These are phyloP conservation scores for Nematolebias whitei DNA, from an alignment of 2,113 vertebrate genomes.

Conservation along the genomic window DNA sequence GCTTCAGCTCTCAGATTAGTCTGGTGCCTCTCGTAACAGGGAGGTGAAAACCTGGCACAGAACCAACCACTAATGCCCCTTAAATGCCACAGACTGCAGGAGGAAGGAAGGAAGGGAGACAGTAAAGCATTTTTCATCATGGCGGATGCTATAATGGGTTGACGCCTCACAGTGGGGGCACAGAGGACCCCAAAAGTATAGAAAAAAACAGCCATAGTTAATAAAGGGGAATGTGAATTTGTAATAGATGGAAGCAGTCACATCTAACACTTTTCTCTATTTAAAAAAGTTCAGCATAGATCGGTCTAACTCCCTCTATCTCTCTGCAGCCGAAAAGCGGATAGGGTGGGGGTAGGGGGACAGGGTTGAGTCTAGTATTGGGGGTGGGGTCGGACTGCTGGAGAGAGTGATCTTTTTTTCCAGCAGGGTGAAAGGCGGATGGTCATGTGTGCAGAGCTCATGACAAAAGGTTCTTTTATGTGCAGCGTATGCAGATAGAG, in stretches of 20 bases:
- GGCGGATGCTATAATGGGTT: constrained; percentile 59
- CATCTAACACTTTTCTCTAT: constrained; percentile 57
- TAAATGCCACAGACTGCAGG: constrained; percentile 72
- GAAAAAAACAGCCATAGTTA: constrained; percentile 22
- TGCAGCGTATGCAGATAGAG: constrained; percentile 83
- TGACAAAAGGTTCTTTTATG: constrained; percentile 87
- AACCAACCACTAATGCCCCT: constrained; percentile 75
- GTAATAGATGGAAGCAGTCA: constrained; percentile 55
- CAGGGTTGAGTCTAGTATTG: constrained; percentile 65
- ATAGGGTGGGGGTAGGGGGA: constrained; percentile 43
- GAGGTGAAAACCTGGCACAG: constrained; percentile 62
- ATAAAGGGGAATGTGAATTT: constrained; percentile 28
- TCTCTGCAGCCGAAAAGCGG: constrained; percentile 58
- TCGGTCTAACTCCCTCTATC: constrained; percentile 36
- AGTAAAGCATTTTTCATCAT: constrained; percentile 66
- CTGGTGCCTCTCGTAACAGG: constrained; percentile 39
- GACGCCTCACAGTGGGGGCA: constrained; percentile 58
- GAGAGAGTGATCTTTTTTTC: constrained; percentile 75
- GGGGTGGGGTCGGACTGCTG: constrained; percentile 68
- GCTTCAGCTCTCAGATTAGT: constrained; percentile 53
- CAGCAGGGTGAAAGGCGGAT: constrained; percentile 76
- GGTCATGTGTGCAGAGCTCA: constrained; percentile 81
- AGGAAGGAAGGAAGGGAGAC: constrained; percentile 44
- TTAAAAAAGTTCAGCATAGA: constrained; percentile 50
- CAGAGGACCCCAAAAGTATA: constrained; percentile 48